phyloP scores from a whole-genome alignment of 1,140 invertebrate species.

The Liolophura sinensis region DNA sequence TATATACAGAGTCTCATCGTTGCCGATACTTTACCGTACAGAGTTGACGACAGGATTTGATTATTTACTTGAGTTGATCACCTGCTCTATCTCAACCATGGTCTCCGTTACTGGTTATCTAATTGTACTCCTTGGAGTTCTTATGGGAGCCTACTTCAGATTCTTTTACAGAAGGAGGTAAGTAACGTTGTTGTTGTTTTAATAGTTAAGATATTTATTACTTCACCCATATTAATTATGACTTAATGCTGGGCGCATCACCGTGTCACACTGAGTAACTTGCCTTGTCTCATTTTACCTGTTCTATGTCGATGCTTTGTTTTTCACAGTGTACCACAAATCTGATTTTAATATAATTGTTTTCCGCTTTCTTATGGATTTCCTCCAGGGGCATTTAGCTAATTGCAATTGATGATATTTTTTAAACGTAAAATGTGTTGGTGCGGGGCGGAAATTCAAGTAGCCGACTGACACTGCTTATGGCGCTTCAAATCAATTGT shows the following conservation, averaged over 20 bases:
- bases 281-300: background rate
- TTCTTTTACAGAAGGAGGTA: conserved; percentile 40
- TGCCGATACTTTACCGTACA: too few relatives aligned
- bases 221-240: background rate
- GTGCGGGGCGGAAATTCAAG: too few relatives aligned
- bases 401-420: too few relatives aligned
- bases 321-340: conserved; percentile 8
- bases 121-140: conserved; percentile 13
- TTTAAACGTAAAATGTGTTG: too few relatives aligned
- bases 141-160: conserved; percentile 38
- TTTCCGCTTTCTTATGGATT: background rate
- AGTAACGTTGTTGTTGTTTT: conserved; percentile 7
- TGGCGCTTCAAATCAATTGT: too few relatives aligned
- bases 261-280: conserved; percentile 4
- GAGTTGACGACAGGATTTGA: too few relatives aligned
- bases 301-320: conserved; percentile 1
- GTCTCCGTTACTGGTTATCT: conserved; percentile 40
- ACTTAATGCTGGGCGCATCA: background rate
- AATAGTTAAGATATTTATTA: conserved; percentile 1
- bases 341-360: conserved; percentile 1
- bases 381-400: background rate
- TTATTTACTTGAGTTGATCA: too few relatives aligned
- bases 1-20: too few relatives aligned
- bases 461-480: too few relatives aligned
- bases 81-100: conserved; percentile 20